Evolutionary conservation across 2,888 invertebrate genomes (phyloP).

Genomic region (Notodonta dromedarius): DNA sequence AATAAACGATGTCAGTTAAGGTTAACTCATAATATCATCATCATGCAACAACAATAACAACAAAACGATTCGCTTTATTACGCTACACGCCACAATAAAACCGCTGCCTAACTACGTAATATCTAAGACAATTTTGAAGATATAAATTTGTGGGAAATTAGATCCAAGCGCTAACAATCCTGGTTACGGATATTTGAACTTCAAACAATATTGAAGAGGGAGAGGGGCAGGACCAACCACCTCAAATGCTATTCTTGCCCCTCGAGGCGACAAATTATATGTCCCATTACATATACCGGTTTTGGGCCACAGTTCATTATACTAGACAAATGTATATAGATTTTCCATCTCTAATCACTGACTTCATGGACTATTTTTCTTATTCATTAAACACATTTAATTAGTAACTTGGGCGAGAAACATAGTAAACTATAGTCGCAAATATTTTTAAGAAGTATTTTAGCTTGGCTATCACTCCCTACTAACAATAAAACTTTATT

Average conservation of each 20-base stretch:
- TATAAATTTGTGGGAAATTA: constrained; percentile 35
- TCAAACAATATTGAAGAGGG: constrained; percentile 16
- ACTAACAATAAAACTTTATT: no score
- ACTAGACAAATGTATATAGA: background rate
- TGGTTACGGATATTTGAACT: constrained; percentile 27
- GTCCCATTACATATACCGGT: no score
- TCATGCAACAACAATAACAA: no score
- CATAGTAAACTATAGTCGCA: no score
- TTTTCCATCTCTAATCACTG: background rate
- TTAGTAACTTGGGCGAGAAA: no score
- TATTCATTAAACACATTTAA: no score
- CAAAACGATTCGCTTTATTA: background rate
- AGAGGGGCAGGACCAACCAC: background rate
- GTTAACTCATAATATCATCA: no score
- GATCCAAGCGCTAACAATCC: constrained; percentile 28
- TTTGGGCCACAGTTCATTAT: background rate
- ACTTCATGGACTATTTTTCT: background rate
- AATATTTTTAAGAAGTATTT: no score
- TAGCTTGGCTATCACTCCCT: no score
- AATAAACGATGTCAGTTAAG: no score
- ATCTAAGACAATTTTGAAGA: constrained; percentile 18
- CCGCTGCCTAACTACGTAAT: background rate
- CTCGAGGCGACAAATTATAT: no score
- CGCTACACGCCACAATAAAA: background rate
- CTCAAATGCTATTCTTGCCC: no score